phyloP scores from a whole-genome alignment of 2,797 vertebrate genomes.

The Poecilia picta region DNA sequence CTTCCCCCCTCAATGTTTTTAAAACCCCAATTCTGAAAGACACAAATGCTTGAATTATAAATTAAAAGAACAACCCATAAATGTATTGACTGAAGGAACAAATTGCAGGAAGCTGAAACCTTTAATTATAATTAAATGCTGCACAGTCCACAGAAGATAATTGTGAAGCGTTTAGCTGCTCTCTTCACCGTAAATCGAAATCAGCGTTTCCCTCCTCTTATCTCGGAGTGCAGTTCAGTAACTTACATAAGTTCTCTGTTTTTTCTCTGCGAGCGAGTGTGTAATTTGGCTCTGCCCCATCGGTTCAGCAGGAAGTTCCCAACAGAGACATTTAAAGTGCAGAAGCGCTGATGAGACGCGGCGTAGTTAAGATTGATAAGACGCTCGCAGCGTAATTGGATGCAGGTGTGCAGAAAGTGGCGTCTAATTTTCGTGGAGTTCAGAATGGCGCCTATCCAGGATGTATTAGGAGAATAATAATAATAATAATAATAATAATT shows the following conservation, averaged over 20 bases:
- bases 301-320: constrained; percentile 30
- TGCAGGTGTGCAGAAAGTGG: constrained; percentile 70
- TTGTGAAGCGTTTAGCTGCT: constrained; percentile 21
- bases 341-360: constrained; percentile 55
- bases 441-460: constrained; percentile 16
- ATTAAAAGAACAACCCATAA: constrained; percentile 3
- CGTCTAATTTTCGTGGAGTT: constrained; percentile 36
- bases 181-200: constrained; percentile 2
- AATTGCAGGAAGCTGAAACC: constrained; percentile 10
- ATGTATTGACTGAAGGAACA: neutral
- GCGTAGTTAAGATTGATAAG: constrained; percentile 58
- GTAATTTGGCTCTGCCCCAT: constrained; percentile 20
- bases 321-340: constrained; percentile 49
- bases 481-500: neutral
- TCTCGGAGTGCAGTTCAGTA: neutral
- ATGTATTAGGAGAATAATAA: constrained; percentile 1
- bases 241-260: neutral
- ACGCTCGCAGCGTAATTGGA: constrained; percentile 68
- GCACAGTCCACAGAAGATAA: neutral
- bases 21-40: neutral
- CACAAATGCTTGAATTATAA: constrained; percentile 2
- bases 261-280: constrained; percentile 17
- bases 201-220: constrained; percentile 8
- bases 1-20: neutral
- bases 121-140: constrained; percentile 4